Base-by-base conservation (phyloP, 2,797 vertebrate genomes). In the Melanotaenia parkinsoni region DNA sequence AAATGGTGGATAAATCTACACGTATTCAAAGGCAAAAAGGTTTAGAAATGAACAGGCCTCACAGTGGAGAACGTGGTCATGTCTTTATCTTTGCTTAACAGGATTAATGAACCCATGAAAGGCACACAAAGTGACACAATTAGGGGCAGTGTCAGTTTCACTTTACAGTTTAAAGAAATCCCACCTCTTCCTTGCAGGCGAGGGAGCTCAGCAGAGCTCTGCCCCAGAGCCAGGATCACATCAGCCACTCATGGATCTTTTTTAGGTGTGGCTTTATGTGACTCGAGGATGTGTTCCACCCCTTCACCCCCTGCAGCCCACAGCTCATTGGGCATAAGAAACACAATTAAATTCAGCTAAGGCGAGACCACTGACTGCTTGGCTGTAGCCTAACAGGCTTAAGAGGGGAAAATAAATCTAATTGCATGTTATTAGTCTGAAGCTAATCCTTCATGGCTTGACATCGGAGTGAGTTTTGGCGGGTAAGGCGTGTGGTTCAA, bases 51-150 rank as follows among this genome's bases (percentile, higher is more conserved):
- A 91, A 79, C 81, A 93, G 77, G 60, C 71, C 60, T 81, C 59
- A 1, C 74, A 78, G 76, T 57, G 70, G 65, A 74, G 73, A 79
- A 82, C 40, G 24, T n/a, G 77, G 93, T 91, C 90, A 95, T 90
- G 91, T 96, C 96, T 97, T 96, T 94, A 96, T 96, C 95, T 94
- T 94, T 86, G 84, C 77, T 60, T 96, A 96, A 98, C 94, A 93
- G 94, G 96, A 97, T 97, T 97, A 97, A 78, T 83, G 72, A 26
- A 73, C 85, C 86, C 85, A 82, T 90, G 93, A 96, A 95, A 93
- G 88, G 66, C 87, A 63, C 85, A 75, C 86, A 88, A 95, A 90
- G 86, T 88, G 91, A 95, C 88, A 89, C 73, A 93, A 94, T 95
- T 93, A 93, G 86, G 73, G 89, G 83, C 69, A 84, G 93, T 93